Evolutionary conservation across 37 sponge, comb jelly and placozoan species (phyloP), one percentile per base, ranked within the genome.

Genomic region (Sycon ciliatum): DNA sequence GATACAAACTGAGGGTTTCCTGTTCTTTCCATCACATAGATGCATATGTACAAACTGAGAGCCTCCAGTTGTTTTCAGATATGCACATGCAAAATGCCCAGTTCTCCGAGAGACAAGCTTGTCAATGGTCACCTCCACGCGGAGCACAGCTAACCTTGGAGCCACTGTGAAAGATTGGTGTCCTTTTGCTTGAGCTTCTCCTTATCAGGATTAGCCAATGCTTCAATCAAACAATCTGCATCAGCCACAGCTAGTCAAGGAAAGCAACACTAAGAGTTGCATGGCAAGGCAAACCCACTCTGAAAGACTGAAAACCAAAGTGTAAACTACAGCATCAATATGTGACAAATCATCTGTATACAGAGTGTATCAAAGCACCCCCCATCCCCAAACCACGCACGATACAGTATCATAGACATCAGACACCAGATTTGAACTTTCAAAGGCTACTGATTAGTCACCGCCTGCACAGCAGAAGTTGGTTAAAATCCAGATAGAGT

Each of bases 151-250:
- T 0, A 34, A 80, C 90, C 87, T 76, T 96, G 89, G 0, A 96
- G 79, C 98, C 98, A 96, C 68, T 78, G 61, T 7, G 98, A 88
- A 9, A 92, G 82, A 72, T 88, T 92, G 1, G 98, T 92, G 74
- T 96, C 98, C 27, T 88, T 87, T 30, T 92, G 87, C 68, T 96
- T 96, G 79, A 89, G 49, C 39, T 84, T 71, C 69, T 92, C 89
- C 73, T 92, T 92, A 57, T 72, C 76, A 9, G 98, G 92, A 54
- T 84, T 88, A 16, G 90, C 88, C 38, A 96, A 79, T 0, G 98
- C 98, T 66, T 96, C 98, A 32, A 96, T 92, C 61, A 96, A 82
- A 36, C 93, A 91, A 58, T 92, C 92, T 83, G 42, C 27, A 60
- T 7, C 7, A 28, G 26, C n/a, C n/a, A n/a, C n/a, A 60, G 26